phyloP scores from a whole-genome alignment of 2,113 vertebrate species.

The Melierax canorus region DNA sequence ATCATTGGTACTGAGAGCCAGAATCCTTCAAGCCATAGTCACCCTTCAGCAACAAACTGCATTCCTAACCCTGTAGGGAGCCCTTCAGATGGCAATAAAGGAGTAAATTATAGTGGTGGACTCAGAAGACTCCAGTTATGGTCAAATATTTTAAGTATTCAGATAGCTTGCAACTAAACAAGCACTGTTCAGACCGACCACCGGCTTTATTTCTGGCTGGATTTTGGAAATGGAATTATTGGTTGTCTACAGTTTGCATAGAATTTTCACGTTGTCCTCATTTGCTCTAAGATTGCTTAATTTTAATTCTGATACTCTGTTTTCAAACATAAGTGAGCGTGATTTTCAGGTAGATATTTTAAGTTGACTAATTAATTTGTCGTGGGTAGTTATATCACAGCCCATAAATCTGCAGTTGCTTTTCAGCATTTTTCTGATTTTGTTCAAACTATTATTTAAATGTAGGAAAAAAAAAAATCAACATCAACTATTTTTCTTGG shows the following conservation, averaged over 20 bases:
- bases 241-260: neutral
- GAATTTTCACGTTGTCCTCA: neutral
- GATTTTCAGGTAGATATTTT: neutral
- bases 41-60: neutral
- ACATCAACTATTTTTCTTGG: neutral
- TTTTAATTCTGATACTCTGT: neutral
- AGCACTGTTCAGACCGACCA: neutral
- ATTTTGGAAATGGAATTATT: neutral
- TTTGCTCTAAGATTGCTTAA: neutral
- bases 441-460: neutral
- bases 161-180: neutral
- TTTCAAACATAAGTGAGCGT: neutral
- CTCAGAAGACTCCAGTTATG: neutral
- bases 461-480: neutral
- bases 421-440: neutral
- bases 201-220: neutral
- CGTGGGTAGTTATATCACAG: neutral
- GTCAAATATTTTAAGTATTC: neutral
- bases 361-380: neutral
- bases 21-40: neutral
- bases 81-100: neutral
- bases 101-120: neutral
- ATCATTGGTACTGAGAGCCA: neutral
- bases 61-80: neutral
- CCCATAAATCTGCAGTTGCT: neutral